These are phyloP conservation scores for Euborellia annulipes DNA, from an alignment of 1,140 invertebrate genomes.

Conservation along the genomic window DNA sequence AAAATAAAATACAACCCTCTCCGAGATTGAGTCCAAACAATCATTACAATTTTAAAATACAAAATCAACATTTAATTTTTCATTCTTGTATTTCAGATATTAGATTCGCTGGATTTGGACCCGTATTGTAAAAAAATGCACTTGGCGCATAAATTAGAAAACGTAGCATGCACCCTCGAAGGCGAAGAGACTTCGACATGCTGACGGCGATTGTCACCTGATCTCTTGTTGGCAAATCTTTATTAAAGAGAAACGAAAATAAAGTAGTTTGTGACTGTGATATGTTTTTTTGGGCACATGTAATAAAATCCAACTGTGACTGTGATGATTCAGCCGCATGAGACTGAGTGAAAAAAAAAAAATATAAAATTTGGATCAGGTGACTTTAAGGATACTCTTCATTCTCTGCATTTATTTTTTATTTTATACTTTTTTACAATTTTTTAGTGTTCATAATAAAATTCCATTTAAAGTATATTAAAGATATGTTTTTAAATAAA, in stretches of 20 bases:
- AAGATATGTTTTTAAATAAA: not conserved
- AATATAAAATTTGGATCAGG: conserved; percentile 5
- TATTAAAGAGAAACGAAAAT: conserved; percentile 3
- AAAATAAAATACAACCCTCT: too few species aligned
- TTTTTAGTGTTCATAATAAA: not conserved
- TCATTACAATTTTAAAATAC: not conserved
- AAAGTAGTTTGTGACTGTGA: conserved; percentile 8
- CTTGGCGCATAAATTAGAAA: conserved; percentile 74
- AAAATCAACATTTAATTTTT: conserved; percentile 5
- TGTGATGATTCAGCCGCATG: conserved; percentile 7
- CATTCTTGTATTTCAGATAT: conserved; percentile 36
- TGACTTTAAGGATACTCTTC: conserved; percentile 1
- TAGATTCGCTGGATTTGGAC: conserved; percentile 68
- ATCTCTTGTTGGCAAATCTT: conserved; percentile 25
- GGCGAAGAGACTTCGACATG: conserved; percentile 46
- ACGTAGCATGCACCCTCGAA: conserved; percentile 76
- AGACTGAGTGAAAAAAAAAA: not conserved
- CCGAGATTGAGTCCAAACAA: too few species aligned
- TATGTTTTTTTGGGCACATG: conserved; percentile 8
- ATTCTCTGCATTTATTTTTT: not conserved
- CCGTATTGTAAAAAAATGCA: conserved; percentile 70
- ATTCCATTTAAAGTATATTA: not conserved
- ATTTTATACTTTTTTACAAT: not conserved
- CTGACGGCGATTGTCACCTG: conserved; percentile 35
- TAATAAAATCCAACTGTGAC: conserved; percentile 1